A percentile compares a stretch with the other conserved stretches of the same genome.
phyloP scores from a whole-genome alignment of 2,113 vertebrate species.

The Melanostigma gelatinosum region DNA sequence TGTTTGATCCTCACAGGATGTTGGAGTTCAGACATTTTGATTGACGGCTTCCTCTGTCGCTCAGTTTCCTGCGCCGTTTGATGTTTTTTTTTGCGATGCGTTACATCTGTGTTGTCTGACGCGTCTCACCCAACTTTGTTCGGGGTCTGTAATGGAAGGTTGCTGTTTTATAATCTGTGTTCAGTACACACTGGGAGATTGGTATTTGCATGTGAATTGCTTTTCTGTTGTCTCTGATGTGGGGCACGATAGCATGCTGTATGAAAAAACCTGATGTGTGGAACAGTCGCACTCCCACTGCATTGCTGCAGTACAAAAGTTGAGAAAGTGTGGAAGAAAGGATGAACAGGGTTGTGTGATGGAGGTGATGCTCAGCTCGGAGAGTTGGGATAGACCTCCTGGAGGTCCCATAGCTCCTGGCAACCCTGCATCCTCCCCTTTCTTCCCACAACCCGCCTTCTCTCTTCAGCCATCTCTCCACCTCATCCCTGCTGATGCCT shows the following conservation, averaged over 20 bases:
- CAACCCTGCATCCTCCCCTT: slow-evolving; percentile 11
- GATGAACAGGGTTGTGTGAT: slow-evolving; percentile 5
- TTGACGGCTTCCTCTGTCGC: slow-evolving; percentile 51
- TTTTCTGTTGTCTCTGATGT: slow-evolving; percentile 72
- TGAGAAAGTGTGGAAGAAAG: slow-evolving; percentile 21
- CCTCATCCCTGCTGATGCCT: slow-evolving; percentile 19
- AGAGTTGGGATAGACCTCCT: slow-evolving; percentile 51
- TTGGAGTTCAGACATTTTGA: slow-evolving; percentile 55
- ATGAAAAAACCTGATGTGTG: slow-evolving; percentile 47
- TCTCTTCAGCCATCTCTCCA: slow-evolving; percentile 13
- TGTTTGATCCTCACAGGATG: slow-evolving; percentile 57
- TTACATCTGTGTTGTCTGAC: slow-evolving; percentile 65
- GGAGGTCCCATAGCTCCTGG: slow-evolving; percentile 41
- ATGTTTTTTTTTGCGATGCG: slow-evolving; percentile 34
- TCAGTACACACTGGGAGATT: slow-evolving; percentile 47
- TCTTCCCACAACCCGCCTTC: slow-evolving; percentile 17
- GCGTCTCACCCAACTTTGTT: slow-evolving; percentile 60
- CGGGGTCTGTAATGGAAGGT: slow-evolving; percentile 61
- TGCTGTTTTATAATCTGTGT: slow-evolving; percentile 68
- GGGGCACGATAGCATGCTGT: slow-evolving; percentile 50
- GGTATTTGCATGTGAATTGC: slow-evolving; percentile 78
- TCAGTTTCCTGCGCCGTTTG: slow-evolving; percentile 49
- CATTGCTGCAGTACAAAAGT: slow-evolving; percentile 58
- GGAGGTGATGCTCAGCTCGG: slow-evolving; percentile 23
- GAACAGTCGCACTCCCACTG: slow-evolving; percentile 44